Percentiles rank a stretch among this genome's conserved stretches.
phyloP scores from a whole-genome alignment of 1,140 invertebrate species.

The Bombus sylvicola region DNA sequence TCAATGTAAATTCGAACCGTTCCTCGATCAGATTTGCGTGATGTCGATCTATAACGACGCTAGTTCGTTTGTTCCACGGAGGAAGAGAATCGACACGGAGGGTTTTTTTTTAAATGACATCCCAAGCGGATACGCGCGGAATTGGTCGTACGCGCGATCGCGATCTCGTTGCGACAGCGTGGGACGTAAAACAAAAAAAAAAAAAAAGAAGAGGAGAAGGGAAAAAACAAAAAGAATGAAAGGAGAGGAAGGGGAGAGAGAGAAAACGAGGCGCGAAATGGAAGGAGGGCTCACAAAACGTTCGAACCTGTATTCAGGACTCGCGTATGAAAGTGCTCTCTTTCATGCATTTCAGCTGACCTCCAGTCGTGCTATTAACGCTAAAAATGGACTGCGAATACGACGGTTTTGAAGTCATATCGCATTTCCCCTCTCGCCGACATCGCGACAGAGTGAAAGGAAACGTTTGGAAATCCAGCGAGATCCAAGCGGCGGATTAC shows the following conservation, averaged over 20 bases:
- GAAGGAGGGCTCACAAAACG: constrained; percentile 18
- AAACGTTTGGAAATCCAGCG: neutral
- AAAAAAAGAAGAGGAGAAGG: neutral
- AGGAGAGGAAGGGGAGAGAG: too few species aligned
- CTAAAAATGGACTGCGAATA: constrained; percentile 40
- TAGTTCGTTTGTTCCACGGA: neutral
- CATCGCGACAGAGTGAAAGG: neutral
- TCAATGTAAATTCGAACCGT: neutral
- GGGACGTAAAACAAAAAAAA: neutral
- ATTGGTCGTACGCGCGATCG: neutral
- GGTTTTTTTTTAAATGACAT: neutral
- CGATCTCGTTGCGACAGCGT: constrained; percentile 19
- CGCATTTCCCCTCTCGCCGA: neutral
- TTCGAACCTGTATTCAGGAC: constrained; percentile 44
- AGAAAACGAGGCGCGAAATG: constrained; percentile 8
- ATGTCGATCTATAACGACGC: neutral
- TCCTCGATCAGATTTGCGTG: too few species aligned
- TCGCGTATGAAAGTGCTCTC: constrained; percentile 33
- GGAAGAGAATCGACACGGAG: neutral
- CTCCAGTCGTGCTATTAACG: constrained; percentile 42
- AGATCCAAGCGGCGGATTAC: neutral
- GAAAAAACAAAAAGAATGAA: neutral
- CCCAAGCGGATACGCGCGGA: neutral
- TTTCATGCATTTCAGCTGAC: constrained; percentile 31
- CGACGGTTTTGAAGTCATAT: constrained; percentile 42